Conservation (phyloP, 2,888 invertebrate genomes). For the Coelogynopora nodosa region DNA sequence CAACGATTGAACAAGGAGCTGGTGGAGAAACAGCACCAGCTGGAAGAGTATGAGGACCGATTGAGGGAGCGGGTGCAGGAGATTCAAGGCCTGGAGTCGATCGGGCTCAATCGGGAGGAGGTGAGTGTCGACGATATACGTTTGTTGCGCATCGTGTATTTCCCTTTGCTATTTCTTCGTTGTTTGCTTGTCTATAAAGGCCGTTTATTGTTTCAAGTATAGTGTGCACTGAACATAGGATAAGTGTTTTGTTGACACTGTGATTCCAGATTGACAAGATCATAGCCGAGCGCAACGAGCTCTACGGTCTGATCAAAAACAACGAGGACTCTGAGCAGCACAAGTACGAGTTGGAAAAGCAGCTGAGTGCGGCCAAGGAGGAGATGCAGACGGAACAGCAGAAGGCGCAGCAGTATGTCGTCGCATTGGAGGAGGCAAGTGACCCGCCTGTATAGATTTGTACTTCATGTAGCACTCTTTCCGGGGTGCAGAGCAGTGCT, state of each 20-base stretch:
- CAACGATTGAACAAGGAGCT: constrained; percentile 53
- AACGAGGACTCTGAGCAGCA: constrained; percentile 53
- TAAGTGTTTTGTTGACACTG: no score
- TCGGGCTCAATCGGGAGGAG: constrained; percentile 52
- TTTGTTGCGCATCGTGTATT: no score
- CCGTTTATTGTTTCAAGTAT: no score
- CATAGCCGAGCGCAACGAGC: constrained; percentile 52
- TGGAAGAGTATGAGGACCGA: constrained; percentile 51
- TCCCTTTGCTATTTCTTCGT: no score
- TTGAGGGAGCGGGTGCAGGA: constrained; percentile 51
- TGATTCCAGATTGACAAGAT: constrained; percentile 49
- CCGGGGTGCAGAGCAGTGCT: no score
- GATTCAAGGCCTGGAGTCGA: constrained; percentile 50
- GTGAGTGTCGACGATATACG: no score
- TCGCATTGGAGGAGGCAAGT: background rate
- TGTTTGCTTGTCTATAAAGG: no score
- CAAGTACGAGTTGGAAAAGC: constrained; percentile 55
- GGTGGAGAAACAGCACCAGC: constrained; percentile 51
- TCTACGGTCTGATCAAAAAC: constrained; percentile 51
- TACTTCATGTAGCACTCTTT: no score
- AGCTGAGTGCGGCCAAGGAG: constrained; percentile 54
- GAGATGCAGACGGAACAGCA: constrained; percentile 49
- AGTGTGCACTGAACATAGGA: no score
- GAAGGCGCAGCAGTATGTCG: background rate
- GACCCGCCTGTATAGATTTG: no score